Percentiles rank a stretch among this genome's conserved stretches.
These are phyloP conservation scores for Paramormyrops hopkinsi DNA, from an alignment of 2,797 vertebrate species.

Conservation along the genomic window DNA sequence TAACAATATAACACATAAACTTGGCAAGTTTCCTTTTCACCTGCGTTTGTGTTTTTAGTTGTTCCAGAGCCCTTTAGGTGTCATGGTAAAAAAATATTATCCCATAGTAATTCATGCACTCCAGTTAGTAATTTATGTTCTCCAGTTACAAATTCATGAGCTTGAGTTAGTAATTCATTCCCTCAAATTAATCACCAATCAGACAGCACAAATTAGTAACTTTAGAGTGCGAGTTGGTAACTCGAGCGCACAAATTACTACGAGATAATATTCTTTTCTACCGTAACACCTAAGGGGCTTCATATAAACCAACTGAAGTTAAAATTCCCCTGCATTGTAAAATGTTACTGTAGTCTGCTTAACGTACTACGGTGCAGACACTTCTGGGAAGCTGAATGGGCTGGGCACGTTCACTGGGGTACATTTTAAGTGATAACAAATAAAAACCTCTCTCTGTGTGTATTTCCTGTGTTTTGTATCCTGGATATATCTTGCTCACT, in stretches of 20 bases:
- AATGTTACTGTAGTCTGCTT: not conserved
- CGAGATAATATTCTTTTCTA: not conserved
- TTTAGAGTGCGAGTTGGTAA: not conserved
- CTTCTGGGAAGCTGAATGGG: not conserved
- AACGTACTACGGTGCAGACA: not conserved
- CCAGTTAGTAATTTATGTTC: not conserved
- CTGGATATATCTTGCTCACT: not conserved
- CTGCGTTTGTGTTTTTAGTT: not conserved
- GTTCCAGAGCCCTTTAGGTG: not conserved
- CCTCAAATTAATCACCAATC: not conserved
- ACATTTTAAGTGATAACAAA: not conserved
- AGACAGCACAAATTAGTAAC: not conserved
- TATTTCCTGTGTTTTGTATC: not conserved
- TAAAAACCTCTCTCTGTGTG: not conserved
- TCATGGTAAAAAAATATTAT: not conserved
- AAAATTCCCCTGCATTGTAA: not conserved
- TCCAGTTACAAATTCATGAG: not conserved
- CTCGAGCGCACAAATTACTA: not conserved
- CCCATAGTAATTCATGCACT: not conserved
- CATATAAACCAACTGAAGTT: not conserved
- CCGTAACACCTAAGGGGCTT: not conserved
- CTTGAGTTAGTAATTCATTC: not conserved
- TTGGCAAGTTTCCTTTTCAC: not conserved
- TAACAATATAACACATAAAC: not conserved
- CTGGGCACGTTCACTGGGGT: not conserved